Base-by-base conservation (phyloP, 2,797 vertebrate species). In the Melanogrammus aeglefinus region DNA sequence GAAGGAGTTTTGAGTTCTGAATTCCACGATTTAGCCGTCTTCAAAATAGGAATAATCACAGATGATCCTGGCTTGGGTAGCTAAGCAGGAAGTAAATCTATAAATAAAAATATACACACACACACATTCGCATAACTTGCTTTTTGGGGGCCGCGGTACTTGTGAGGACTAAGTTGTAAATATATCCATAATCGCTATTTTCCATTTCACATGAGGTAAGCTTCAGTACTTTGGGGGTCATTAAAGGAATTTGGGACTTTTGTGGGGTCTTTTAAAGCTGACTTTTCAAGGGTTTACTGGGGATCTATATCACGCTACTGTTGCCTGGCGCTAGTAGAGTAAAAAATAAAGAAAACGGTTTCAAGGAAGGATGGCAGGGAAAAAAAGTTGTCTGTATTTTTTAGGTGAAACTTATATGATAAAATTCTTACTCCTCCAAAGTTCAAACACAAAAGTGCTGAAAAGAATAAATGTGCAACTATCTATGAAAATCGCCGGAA, bases 41-140 rank as follows among this genome's bases (percentile, higher is more conserved):
- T 75, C 86, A 86, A 92, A 93, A 91, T 84, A 80, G 86, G 82
- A 89, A 89, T 87, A 91, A 92, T 86, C 86, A 18, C 84, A 90
- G 91, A 93, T 94, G 88, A 94, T 94, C 91, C 92, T 35, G 84
- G 88, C 89, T 93, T 86, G 84, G 72, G 81, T 82, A 82, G 79
- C 78, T 89, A 90, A 91, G 88, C 78, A 78, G 85, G 85, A 84
- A 90, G 86, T 88, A 92, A 91, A 92, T 90, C 90, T 91, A 82
- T 76, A 63, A 76, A 81, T 76, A 81, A 77, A 63, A 90, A 87
- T 87, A 86, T 12, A 44, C 41, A 44, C 41, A 44, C 41, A 44
- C 41, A 44, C 41, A 44, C 41, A 44, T 14, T 88, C 85, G 86
- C 76, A 75, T 82, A 78, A 86, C 88, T 86, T 76, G 85, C 81